These are phyloP conservation scores for Hemitrygon akajei DNA, from an alignment of 2,797 vertebrate species.

Conservation along the genomic window DNA sequence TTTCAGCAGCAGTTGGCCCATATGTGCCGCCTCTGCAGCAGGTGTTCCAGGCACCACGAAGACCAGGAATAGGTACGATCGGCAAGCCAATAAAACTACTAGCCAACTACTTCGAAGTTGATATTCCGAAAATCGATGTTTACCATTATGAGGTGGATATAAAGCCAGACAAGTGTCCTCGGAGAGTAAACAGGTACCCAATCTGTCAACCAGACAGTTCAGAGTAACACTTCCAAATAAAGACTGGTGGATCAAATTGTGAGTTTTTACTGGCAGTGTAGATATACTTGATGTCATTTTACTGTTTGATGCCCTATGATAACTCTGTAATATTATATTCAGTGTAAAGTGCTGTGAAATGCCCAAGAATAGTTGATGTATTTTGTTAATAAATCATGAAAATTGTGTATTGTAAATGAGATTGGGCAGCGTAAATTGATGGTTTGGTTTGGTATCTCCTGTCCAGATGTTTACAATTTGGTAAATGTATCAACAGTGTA, in stretches of 20 bases:
- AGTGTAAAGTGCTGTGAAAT: background rate
- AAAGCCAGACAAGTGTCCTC: slow-evolving; percentile 96
- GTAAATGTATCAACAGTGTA: background rate
- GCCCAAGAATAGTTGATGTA: background rate
- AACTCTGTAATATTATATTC: background rate
- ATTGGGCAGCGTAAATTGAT: background rate
- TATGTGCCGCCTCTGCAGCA: slow-evolving; percentile 91
- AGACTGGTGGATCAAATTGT: no score
- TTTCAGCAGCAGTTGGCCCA: slow-evolving; percentile 48
- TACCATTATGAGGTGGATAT: slow-evolving; percentile 98
- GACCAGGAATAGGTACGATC: slow-evolving; percentile 94
- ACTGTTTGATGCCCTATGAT: background rate
- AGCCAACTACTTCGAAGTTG: slow-evolving; percentile 98
- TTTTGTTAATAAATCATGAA: background rate
- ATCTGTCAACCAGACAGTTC: background rate
- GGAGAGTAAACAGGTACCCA: slow-evolving; percentile 92
- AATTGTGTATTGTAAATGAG: background rate
- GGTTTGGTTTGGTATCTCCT: background rate
- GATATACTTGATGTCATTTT: background rate
- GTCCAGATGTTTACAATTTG: background rate
- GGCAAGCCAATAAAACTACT: slow-evolving; percentile 98
- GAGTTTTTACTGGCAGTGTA: background rate
- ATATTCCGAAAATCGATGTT: slow-evolving; percentile 98
- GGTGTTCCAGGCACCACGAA: slow-evolving; percentile 93
- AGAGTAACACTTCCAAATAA: no score